These are phyloP conservation scores for Halictus ligatus DNA, from an alignment of 2,888 invertebrate species.

Conservation along the genomic window DNA sequence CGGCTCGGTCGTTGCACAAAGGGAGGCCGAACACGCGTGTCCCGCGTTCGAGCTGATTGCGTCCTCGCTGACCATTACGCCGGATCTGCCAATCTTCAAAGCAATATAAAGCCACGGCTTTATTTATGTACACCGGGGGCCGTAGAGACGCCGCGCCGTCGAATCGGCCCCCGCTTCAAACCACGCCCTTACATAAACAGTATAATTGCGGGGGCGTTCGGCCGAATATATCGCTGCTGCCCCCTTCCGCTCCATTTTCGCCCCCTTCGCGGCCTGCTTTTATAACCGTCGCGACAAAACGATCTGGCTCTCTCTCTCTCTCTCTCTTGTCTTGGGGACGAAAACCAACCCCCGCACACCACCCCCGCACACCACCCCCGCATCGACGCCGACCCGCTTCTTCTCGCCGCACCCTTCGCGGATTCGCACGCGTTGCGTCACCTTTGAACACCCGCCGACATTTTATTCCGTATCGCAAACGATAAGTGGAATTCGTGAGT, in stretches of 20 bases:
- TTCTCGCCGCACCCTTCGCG: conserved; percentile 1
- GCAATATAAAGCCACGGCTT: conserved; percentile 70
- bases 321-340: neutral
- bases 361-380: neutral
- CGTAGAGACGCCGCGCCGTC: conserved; percentile 33
- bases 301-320: conserved; percentile 65
- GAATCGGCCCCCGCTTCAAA: conserved; percentile 75
- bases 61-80: conserved; percentile 67
- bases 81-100: conserved; percentile 75
- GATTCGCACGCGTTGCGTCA: neutral
- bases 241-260: conserved; percentile 23
- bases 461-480: neutral
- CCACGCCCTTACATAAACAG: conserved; percentile 84
- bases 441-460: neutral
- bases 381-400: conserved; percentile 11
- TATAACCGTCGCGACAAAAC: conserved; percentile 79
- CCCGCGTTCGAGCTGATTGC: conserved; percentile 53
- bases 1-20: conserved; percentile 32
- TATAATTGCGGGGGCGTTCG: conserved; percentile 83
- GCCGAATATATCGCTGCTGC: conserved; percentile 50
- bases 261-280: conserved; percentile 67
- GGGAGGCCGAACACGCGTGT: conserved; percentile 21
- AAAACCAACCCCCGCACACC: neutral
- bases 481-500: too few relatives aligned
- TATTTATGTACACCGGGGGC: conserved; percentile 65